A percentile compares a stretch with the other conserved stretches of the same genome.
Evolutionary conservation across 2,797 vertebrate species (phyloP).

Genomic region (Geotrypetes seraphini): DNA sequence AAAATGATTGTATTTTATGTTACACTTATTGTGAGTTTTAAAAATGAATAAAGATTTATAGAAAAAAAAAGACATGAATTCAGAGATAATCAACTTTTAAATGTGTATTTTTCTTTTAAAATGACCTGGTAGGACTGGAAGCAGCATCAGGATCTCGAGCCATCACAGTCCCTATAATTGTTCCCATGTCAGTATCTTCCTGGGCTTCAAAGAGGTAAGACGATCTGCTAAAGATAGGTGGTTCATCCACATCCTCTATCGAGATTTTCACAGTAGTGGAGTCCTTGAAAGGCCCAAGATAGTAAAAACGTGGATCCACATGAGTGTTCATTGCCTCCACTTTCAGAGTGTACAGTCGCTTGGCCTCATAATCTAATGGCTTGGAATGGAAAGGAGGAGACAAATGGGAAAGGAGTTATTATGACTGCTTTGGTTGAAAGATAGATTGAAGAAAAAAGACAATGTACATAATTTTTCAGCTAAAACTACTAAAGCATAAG

Average conservation of each 20-base stretch:
- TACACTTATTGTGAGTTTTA: too few species aligned
- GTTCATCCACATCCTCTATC: conserved; percentile 85
- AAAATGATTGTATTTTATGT: too few species aligned
- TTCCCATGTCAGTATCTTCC: conserved; percentile 70
- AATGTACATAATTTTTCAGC: too few species aligned
- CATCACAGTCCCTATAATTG: conserved; percentile 76
- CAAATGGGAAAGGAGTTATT: too few species aligned
- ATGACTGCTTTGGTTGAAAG: too few species aligned
- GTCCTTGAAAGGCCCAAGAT: conserved; percentile 78
- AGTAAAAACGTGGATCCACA: conserved; percentile 74
- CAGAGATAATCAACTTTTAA: too few species aligned
- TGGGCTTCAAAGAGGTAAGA: conserved; percentile 83
- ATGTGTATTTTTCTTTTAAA: too few species aligned
- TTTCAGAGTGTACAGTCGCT: conserved; percentile 71
- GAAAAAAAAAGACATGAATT: too few species aligned
- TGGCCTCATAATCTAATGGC: conserved; percentile 84
- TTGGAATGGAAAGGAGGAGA: conserved; percentile 21
- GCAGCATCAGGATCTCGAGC: conserved; percentile 77
- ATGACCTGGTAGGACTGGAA: conserved; percentile 78
- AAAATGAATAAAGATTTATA: too few species aligned
- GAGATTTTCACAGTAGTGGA: conserved; percentile 74
- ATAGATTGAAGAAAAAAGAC: too few species aligned
- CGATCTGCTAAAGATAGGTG: conserved; percentile 71
- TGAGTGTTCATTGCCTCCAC: conserved; percentile 82
- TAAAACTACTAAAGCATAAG: too few species aligned